Conservation (phyloP, 2,888 invertebrate genomes). For the Ischnura elegans region DNA sequence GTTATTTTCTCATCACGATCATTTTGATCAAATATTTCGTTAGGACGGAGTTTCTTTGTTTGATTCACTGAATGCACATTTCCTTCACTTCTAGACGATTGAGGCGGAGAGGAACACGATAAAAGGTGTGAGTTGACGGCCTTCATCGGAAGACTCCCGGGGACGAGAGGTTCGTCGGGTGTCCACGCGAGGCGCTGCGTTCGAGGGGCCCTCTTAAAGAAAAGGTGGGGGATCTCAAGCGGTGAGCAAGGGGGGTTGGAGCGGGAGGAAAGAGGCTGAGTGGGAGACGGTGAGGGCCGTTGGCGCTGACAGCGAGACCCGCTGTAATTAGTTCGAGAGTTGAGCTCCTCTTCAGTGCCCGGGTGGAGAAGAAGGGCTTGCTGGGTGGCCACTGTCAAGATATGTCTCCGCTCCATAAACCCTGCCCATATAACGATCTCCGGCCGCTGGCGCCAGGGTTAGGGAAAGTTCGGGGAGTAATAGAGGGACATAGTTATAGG, state of each 20-base stretch:
- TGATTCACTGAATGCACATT: too few relatives aligned
- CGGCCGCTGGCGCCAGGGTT: not conserved
- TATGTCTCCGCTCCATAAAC: slow-evolving; percentile 53
- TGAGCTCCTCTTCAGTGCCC: slow-evolving; percentile 30
- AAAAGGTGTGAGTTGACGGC: not conserved
- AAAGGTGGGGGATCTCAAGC: not conserved
- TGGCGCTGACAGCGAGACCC: slow-evolving; percentile 49
- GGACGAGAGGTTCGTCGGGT: not conserved
- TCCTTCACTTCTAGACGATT: not conserved
- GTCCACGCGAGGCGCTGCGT: not conserved
- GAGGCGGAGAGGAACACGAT: not conserved
- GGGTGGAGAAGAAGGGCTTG: slow-evolving; percentile 6
- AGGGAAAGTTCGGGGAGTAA: not conserved
- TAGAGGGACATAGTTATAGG: not conserved
- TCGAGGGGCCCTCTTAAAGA: too few relatives aligned
- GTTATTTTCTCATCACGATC: too few relatives aligned
- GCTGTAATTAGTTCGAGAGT: slow-evolving; percentile 56
- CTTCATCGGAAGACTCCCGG: not conserved
- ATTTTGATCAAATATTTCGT: too few relatives aligned
- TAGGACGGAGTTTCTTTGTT: too few relatives aligned
- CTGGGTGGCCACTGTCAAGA: slow-evolving; percentile 46
- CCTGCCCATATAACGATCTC: slow-evolving; percentile 54
- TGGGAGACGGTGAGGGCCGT: slow-evolving; percentile 1
- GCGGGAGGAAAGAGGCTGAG: not conserved
- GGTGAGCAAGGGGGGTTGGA: not conserved